phyloP scores from a whole-genome alignment of 2,888 invertebrate species.

The Megastigmus dorsalis region DNA sequence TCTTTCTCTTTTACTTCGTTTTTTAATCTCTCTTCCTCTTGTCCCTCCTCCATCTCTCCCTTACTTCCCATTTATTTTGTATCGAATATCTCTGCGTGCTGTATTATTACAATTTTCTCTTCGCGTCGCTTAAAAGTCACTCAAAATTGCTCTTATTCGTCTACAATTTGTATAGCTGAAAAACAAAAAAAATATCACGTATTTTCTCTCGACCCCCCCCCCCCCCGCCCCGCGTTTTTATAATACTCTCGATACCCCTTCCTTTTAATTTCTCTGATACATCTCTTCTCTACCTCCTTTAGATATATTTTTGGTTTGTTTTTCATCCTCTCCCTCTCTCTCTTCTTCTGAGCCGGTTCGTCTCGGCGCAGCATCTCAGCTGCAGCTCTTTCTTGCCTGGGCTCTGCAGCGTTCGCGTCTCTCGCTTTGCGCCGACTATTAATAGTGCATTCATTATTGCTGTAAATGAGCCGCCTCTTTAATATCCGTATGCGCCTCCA shows the following conservation, averaged over 20 bases:
- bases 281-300: conserved; percentile 26
- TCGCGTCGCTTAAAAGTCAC: too few relatives aligned
- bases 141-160: too few relatives aligned
- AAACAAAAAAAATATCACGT: too few relatives aligned
- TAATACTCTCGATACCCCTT: not conserved
- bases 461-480: conserved; percentile 72
- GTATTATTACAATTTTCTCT: too few relatives aligned
- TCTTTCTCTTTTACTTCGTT: not conserved
- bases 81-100: not conserved
- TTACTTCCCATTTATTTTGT: too few relatives aligned
- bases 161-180: too few relatives aligned
- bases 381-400: not conserved
- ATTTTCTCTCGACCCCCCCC: not conserved
- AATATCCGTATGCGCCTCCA: conserved; percentile 68
- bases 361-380: not conserved
- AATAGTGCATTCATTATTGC: conserved; percentile 73
- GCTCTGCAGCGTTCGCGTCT: not conserved
- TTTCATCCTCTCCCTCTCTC: conserved; percentile 34
- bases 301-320: conserved; percentile 26
- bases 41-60: not conserved
- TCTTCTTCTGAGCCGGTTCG: not conserved
- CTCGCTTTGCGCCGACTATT: conserved; percentile 62
- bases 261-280: conserved; percentile 29
- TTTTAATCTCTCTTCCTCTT: not conserved
- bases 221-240: conserved; percentile 5